A percentile compares a stretch with the other conserved stretches of the same genome.
Conservation (phyloP, 2,797 vertebrate genomes). For the Neoniphon sammara region DNA sequence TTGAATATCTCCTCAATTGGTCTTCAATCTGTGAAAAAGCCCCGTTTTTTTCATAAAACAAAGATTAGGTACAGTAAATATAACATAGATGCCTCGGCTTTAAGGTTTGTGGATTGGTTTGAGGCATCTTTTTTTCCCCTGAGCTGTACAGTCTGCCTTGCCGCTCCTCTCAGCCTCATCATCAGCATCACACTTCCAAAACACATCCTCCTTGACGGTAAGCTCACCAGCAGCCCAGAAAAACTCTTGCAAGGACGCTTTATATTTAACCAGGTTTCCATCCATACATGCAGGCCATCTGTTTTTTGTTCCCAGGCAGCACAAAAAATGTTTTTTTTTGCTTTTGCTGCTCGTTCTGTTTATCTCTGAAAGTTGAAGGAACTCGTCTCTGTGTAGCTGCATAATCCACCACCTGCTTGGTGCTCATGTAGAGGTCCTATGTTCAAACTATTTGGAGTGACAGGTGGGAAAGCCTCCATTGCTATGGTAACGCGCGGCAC, state of each 20-base stretch:
- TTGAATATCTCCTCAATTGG: slow-evolving; percentile 40
- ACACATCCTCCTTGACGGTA: neutral
- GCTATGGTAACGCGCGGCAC: neutral
- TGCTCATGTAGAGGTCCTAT: no score
- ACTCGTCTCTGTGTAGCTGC: neutral
- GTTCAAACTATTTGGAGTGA: slow-evolving; percentile 20
- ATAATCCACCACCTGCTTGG: slow-evolving; percentile 37
- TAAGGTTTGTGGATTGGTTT: neutral
- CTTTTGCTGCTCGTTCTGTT: slow-evolving; percentile 5
- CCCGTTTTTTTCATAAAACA: neutral
- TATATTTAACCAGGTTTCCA: no score
- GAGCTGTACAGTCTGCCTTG: neutral
- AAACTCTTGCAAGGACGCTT: no score
- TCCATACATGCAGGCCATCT: slow-evolving; percentile 13
- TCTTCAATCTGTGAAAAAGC: slow-evolving; percentile 17
- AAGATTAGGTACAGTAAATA: slow-evolving; percentile 38
- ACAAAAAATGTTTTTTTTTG: neutral
- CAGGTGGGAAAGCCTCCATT: neutral
- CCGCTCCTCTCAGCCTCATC: slow-evolving; percentile 5
- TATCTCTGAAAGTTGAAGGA: slow-evolving; percentile 8
- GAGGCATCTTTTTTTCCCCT: neutral
- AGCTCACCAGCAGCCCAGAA: no score
- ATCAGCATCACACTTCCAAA: neutral
- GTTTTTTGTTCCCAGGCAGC: neutral
- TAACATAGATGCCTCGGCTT: slow-evolving; percentile 14